Conservation (phyloP, 2,888 invertebrate species). For the Oligia strigilis region DNA sequence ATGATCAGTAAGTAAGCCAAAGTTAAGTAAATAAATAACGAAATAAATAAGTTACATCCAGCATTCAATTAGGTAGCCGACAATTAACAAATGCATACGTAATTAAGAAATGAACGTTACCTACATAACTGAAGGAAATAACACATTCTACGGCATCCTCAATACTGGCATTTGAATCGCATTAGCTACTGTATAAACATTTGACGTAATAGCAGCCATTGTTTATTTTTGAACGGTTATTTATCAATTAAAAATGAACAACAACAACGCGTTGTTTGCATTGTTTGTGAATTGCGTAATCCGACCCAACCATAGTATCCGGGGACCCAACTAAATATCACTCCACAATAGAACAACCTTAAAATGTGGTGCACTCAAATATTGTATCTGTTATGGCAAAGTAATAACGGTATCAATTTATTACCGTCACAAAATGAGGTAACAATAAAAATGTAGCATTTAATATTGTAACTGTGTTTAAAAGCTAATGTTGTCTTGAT, state of each 20-base stretch:
- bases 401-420: background rate
- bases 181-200: slow-evolving; percentile 19
- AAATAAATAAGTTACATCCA: background rate
- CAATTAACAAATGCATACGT: slow-evolving; percentile 10
- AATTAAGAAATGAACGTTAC: slow-evolving; percentile 22
- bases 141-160: slow-evolving; percentile 1
- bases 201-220: slow-evolving; percentile 36
- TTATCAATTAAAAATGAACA: slow-evolving; percentile 57
- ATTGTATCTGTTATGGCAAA: background rate
- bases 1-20: background rate
- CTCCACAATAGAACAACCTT: background rate
- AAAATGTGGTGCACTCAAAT: background rate
- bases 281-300: slow-evolving; percentile 21
- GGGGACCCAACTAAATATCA: background rate
- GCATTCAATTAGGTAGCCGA: slow-evolving; percentile 1
- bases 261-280: slow-evolving; percentile 18
- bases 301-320: background rate
- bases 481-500: background rate
- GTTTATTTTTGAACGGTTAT: slow-evolving; percentile 42
- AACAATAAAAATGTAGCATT: background rate
- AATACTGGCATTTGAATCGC: slow-evolving; percentile 16
- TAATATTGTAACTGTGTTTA: slow-evolving; percentile 8
- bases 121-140: slow-evolving; percentile 6
- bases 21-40: background rate
- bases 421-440: background rate